Evolutionary conservation across 1,140 invertebrate species (phyloP), one percentile per base, ranked within the genome.

Genomic region (Sycophila sp.): DNA sequence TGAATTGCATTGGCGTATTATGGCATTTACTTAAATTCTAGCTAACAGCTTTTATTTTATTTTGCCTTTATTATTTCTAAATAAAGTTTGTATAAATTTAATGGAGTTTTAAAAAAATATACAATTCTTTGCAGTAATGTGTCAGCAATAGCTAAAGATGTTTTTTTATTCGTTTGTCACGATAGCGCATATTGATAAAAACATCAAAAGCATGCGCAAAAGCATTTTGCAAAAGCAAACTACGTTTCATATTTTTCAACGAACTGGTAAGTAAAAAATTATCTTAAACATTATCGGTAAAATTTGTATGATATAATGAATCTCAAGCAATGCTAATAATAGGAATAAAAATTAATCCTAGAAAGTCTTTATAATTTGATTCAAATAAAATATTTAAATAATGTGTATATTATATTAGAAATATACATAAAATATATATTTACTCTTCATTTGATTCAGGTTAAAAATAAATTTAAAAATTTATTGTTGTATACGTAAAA

Each of bases 1-100:
- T 32, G 32, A 56, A 36, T 63, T 70, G 59, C 59, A 63, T 62
- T 70, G 56, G 38, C 28, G 34, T 45, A 56, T 70, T 70, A 70
- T 70, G 69, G 69, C 69, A 59, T 71, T 66, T 58, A 5, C 22
- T 62, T 45, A 51, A 7, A 6, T 19, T 45, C 28, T 40, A 15
- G 51, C 24, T 45, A 49, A 10, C n/a, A 51, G 34, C 24, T 13
- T 53, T 62, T 2, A 2, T 28, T 30, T 30, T 7, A 6, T 10
- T 53, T 26, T 19, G 15, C 36, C 24, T 34, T 3, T 30, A n/a
- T 40, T 17, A 59, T 40, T 55, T 15, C 30, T 53, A 71, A 64
- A 47, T 47, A 65, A 71, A 55, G 17, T 58, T 26, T n/a, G 15
- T 56, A 70, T 64, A 56, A 34, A 38, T 53, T 53, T 10, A 51